These are phyloP conservation scores for Galleria mellonella DNA, from an alignment of 1,140 invertebrate genomes.

Conservation along the genomic window DNA sequence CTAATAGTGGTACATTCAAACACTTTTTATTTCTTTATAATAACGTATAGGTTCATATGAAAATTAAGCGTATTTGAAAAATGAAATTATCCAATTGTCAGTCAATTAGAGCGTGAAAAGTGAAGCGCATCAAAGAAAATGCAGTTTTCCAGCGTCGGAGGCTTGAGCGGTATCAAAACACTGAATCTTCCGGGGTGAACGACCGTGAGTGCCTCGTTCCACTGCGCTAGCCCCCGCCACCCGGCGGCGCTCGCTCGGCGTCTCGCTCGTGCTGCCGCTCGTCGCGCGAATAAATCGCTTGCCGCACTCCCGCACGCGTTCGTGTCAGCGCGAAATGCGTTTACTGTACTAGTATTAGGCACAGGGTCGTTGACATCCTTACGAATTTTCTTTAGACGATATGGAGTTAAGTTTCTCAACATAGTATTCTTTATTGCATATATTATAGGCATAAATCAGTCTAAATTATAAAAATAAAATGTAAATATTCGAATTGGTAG, in stretches of 20 bases:
- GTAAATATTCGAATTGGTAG: too few relatives aligned
- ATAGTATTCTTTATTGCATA: too few relatives aligned
- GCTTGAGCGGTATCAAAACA: slow-evolving; percentile 71
- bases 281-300: slow-evolving; percentile 57
- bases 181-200: slow-evolving; percentile 71
- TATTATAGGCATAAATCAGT: too few relatives aligned
- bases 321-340: slow-evolving; percentile 64
- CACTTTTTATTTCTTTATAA: too few relatives aligned
- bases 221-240: slow-evolving; percentile 37
- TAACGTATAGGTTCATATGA: neutral
- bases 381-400: slow-evolving; percentile 42
- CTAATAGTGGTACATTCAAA: too few relatives aligned
- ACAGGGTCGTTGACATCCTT: slow-evolving; percentile 57
- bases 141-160: slow-evolving; percentile 65
- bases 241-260: slow-evolving; percentile 32
- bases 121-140: slow-evolving; percentile 68
- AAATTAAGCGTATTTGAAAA: slow-evolving; percentile 11
- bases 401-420: too few relatives aligned
- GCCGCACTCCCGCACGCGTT: slow-evolving; percentile 17
- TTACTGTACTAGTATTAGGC: slow-evolving; percentile 62
- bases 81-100: slow-evolving; percentile 36
- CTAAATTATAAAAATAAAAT: too few relatives aligned
- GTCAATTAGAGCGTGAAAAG: slow-evolving; percentile 69
- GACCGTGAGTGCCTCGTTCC: slow-evolving; percentile 19
- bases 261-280: slow-evolving; percentile 28